Base-by-base conservation (phyloP, 2,797 vertebrate genomes). In the Brotogeris chrysoptera region DNA sequence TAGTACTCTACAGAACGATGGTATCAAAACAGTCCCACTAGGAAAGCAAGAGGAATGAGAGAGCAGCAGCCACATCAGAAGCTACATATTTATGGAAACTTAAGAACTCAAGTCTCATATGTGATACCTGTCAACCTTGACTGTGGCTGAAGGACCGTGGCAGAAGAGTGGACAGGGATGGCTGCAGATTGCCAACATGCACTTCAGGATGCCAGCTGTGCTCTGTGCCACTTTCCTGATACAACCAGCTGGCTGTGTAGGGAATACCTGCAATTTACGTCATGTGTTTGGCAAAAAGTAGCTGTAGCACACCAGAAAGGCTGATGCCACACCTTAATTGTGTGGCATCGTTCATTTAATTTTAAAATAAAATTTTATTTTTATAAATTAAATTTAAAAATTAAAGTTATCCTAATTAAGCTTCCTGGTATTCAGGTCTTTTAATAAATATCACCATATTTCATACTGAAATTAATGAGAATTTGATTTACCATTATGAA, bases 21-120 rank as follows among this genome's bases (percentile, higher is more conserved):
- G 11, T 38, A 49, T n/a, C 38, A 24, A 41, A 30, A n/a, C 47
- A 84, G 57, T 92, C 72, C 66, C 55, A 34, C 80, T 65, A 66
- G 89, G 90, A 91, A 93, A 57, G 30, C 53, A 79, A 86, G 65
- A 59, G 70, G 20, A 49, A 46, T 25, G 21, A 43, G 19, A 60
- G 5, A 71, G 34, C 25, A 65, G 25, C 64, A 96, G 64, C 34
- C 66, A 41, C 30, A 47, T 60, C 27, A 66, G 28, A 71, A 55
- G 86, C 88, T 96, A 52, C 25, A 14, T 85, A 81, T 57, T 68
- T 52, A 69, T 23, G 65, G 88, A 85, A 91, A 83, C 78, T 61
- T 60, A 73, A 87, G 65, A 90, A 81, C 66, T 90, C 30, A 47
- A 69, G 81, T 77, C 68, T 90, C n/a, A 13, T 79, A 96, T 93